Conservation (phyloP, 1,140 invertebrate genomes). For the Diorhabda sublineata region DNA sequence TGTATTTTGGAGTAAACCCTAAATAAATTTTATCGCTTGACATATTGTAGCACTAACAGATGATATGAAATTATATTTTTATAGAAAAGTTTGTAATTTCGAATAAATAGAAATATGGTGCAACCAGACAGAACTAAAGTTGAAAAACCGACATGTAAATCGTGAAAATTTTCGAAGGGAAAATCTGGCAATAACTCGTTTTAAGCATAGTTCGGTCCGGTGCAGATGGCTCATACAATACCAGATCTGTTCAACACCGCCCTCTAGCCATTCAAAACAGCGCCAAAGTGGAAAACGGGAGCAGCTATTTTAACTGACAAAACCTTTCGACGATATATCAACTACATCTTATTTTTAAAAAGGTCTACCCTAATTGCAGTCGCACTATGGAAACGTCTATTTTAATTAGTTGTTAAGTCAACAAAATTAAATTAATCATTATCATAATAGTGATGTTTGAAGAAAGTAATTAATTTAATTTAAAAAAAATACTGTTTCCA, state of each 20-base stretch:
- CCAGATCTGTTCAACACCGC: slow-evolving; percentile 34
- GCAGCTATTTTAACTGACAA: slow-evolving; percentile 41
- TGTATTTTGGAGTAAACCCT: too few relatives aligned
- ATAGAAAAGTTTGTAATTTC: too few relatives aligned
- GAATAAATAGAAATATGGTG: not conserved
- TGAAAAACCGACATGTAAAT: slow-evolving; percentile 15
- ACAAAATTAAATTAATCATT: too few relatives aligned
- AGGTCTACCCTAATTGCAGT: slow-evolving; percentile 25
- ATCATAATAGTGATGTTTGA: too few relatives aligned
- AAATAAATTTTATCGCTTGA: too few relatives aligned
- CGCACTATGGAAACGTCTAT: too few relatives aligned
- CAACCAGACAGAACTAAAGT: not conserved
- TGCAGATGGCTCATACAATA: slow-evolving; percentile 35
- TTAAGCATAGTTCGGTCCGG: slow-evolving; percentile 25
- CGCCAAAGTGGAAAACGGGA: slow-evolving; percentile 36
- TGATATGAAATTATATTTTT: too few relatives aligned
- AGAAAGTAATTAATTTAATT: too few relatives aligned
- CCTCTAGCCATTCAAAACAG: slow-evolving; percentile 37
- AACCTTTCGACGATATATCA: slow-evolving; percentile 40
- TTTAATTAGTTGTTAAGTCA: too few relatives aligned
- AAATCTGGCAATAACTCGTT: slow-evolving; percentile 31
- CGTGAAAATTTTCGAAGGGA: slow-evolving; percentile 15
- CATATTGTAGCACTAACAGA: too few relatives aligned
- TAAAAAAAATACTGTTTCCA: too few relatives aligned
- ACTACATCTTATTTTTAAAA: slow-evolving; percentile 40